Conservation (phyloP, 2,888 invertebrate species). For the Acrobeloides nanus region DNA sequence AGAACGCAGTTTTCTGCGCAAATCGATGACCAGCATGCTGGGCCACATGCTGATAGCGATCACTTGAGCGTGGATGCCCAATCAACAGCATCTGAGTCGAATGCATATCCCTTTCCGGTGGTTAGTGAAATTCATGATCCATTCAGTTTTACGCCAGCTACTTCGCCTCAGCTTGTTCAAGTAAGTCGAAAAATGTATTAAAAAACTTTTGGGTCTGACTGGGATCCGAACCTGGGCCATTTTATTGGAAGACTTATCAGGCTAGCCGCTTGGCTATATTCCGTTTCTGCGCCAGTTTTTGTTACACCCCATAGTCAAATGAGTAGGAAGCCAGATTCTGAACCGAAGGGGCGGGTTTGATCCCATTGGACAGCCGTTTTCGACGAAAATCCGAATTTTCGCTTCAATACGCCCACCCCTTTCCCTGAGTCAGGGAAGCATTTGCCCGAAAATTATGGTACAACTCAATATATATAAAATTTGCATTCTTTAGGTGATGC, state of each 20-base stretch:
- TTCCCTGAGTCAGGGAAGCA: too few species aligned
- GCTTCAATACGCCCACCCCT: too few species aligned
- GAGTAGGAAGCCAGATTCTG: too few species aligned
- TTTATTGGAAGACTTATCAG: slow-evolving; percentile 12
- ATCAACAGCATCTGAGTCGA: slow-evolving; percentile 29
- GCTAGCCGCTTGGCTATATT: background rate
- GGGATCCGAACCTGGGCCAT: too few species aligned
- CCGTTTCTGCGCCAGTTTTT: too few species aligned
- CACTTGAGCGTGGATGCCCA: slow-evolving; percentile 23
- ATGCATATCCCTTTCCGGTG: slow-evolving; percentile 30
- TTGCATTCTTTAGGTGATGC: slow-evolving; percentile 39
- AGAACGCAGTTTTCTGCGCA: slow-evolving; percentile 25
- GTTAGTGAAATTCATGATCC: slow-evolving; percentile 41
- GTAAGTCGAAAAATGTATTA: slow-evolving; percentile 7
- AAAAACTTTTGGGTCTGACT: too few species aligned
- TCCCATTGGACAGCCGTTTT: too few species aligned
- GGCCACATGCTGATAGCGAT: slow-evolving; percentile 17
- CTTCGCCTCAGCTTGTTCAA: slow-evolving; percentile 37
- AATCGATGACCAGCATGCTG: slow-evolving; percentile 22
- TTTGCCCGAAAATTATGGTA: background rate
- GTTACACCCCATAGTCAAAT: too few species aligned
- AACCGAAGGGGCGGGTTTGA: too few species aligned
- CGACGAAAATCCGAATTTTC: too few species aligned
- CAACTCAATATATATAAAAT: background rate
- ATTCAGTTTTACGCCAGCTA: slow-evolving; percentile 34